Evolutionary conservation across 2,113 vertebrate species (phyloP).

Genomic region (Lepidothrix coronata): DNA sequence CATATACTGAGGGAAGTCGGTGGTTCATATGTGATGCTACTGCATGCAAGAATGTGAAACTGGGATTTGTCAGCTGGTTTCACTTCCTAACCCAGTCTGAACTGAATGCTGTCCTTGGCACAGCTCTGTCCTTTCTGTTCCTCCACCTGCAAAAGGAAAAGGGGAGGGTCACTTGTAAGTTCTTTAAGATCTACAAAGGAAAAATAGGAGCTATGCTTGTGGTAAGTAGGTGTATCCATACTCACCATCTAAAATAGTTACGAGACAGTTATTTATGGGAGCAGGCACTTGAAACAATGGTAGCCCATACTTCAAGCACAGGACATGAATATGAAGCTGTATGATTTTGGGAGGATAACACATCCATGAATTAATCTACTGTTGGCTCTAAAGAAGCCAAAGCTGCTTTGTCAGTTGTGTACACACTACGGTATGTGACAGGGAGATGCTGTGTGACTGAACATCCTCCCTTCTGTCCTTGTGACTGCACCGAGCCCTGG

Average conservation of each 20-base stretch:
- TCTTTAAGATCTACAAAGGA: background rate
- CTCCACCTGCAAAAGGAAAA: background rate
- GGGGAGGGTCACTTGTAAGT: background rate
- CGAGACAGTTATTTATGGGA: background rate
- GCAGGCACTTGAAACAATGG: background rate
- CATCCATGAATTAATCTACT: background rate
- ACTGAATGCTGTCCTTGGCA: background rate
- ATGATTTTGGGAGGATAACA: background rate
- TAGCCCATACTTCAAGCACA: background rate
- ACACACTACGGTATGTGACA: fast-evolving
- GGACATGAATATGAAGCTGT: background rate
- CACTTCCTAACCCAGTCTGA: background rate
- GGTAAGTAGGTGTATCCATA: background rate
- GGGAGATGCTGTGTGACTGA: background rate
- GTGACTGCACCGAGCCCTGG: background rate
- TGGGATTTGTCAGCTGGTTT: background rate
- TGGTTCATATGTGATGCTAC: background rate
- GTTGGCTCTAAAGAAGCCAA: background rate
- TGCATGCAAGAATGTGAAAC: background rate
- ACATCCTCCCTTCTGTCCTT: background rate
- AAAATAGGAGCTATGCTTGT: background rate
- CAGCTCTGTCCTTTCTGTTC: background rate
- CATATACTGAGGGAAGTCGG: background rate
- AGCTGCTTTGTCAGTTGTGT: background rate
- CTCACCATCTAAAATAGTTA: background rate